phyloP scores from a whole-genome alignment of 2,113 vertebrate species.

The Equus przewalskii region DNA sequence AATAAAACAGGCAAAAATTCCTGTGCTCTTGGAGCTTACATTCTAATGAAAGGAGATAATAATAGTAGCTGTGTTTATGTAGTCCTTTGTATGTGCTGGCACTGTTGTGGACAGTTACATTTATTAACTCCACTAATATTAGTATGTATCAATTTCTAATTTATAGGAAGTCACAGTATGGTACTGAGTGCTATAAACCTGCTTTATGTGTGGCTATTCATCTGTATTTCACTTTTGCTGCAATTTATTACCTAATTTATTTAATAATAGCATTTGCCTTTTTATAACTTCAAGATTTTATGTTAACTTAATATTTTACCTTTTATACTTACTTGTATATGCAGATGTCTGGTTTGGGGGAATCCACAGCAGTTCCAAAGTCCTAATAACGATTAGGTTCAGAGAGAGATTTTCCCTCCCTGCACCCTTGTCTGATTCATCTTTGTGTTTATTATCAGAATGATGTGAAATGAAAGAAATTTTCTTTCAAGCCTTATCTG shows the following conservation, averaged over 20 bases:
- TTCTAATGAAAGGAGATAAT: background rate
- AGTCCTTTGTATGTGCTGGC: background rate
- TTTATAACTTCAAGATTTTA: conserved; percentile 34
- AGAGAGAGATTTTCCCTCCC: background rate
- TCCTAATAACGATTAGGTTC: background rate
- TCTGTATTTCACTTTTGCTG: background rate
- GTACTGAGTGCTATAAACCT: background rate
- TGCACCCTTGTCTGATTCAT: background rate
- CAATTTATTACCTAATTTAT: conserved; percentile 7
- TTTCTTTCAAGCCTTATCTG: conserved; percentile 26
- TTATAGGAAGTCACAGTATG: background rate
- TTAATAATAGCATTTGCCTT: conserved; percentile 48
- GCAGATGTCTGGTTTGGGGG: background rate
- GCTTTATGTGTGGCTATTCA: background rate
- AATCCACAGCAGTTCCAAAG: conserved; percentile 17
- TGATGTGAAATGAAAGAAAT: background rate
- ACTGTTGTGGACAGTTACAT: background rate
- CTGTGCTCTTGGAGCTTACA: background rate
- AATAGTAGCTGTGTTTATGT: background rate
- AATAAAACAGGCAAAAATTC: background rate
- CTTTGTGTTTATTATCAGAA: conserved; percentile 22
- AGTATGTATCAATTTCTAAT: background rate
- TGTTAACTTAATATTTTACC: conserved; percentile 12
- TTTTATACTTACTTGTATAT: background rate
- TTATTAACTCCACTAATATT: conserved; percentile 6